These are phyloP conservation scores for Agonopterix arenella DNA, from an alignment of 2,888 invertebrate genomes.

Conservation along the genomic window DNA sequence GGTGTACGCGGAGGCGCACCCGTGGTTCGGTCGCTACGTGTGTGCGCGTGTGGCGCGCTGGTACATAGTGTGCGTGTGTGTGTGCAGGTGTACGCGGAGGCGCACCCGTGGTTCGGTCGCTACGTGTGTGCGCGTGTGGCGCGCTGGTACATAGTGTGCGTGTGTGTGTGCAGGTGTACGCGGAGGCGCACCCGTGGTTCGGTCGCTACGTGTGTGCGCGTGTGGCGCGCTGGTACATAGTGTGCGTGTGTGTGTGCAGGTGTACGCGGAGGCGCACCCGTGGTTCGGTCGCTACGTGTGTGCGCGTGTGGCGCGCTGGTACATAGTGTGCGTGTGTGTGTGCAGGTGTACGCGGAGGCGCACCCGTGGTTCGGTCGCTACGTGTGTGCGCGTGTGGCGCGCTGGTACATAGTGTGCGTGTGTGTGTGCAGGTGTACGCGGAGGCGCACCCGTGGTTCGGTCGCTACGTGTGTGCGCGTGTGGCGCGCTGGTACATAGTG, in stretches of 20 bases:
- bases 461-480: conserved; percentile 22
- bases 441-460: conserved; percentile 27
- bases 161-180: conserved; percentile 20
- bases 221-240: conserved; percentile 19
- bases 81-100: conserved; percentile 25
- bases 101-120: conserved; percentile 27
- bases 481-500: conserved; percentile 20
- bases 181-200: conserved; percentile 27
- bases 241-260: conserved; percentile 14
- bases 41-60: conserved; percentile 24
- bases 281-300: conserved; percentile 26
- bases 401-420: conserved; percentile 11
- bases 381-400: conserved; percentile 26
- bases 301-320: conserved; percentile 22
- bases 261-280: conserved; percentile 27
- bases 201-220: conserved; percentile 25
- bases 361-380: conserved; percentile 27
- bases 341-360: conserved; percentile 25
- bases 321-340: conserved; percentile 1
- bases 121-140: conserved; percentile 25
- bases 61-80: conserved; percentile 8
- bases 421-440: conserved; percentile 23
- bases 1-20: conserved; percentile 28
- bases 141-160: conserved; percentile 13
- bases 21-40: conserved; percentile 25